Evolutionary conservation across 1,140 invertebrate species (phyloP).

Genomic region (Oscheius sp.): DNA sequence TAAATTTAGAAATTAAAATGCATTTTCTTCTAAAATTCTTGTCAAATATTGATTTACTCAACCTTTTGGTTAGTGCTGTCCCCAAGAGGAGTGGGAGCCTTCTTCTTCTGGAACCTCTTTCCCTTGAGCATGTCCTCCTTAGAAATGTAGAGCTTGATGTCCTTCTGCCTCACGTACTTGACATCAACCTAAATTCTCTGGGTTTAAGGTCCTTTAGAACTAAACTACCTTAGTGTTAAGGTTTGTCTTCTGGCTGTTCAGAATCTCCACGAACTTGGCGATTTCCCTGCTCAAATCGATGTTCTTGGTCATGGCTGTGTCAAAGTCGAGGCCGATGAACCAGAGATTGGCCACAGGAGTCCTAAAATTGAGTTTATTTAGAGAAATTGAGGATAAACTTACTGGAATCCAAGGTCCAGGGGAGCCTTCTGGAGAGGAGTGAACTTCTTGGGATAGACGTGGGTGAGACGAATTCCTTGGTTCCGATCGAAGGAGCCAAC

Average conservation of each 20-base stretch:
- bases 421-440: constrained; percentile 59
- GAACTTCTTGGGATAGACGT: constrained; percentile 87
- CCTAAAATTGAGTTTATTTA: constrained; percentile 47
- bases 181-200: not conserved
- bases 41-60: too few species aligned
- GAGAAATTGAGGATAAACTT: constrained; percentile 43
- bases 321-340: constrained; percentile 92
- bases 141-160: not conserved
- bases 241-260: not conserved
- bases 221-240: too few species aligned
- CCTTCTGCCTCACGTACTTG: not conserved
- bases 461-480: constrained; percentile 81
- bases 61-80: too few species aligned
- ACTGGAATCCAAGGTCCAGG: constrained; percentile 49
- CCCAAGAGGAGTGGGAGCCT: too few species aligned
- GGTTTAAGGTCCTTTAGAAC: not conserved
- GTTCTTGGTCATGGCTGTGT: constrained; percentile 72
- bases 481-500: constrained; percentile 89
- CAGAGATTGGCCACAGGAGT: constrained; percentile 74
- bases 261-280: constrained; percentile 6
- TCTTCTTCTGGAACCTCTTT: not conserved
- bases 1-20: too few species aligned
- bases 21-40: too few species aligned
- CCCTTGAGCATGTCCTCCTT: not conserved
- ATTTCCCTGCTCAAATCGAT: constrained; percentile 91